Conservation (phyloP, 2,113 vertebrate species). For the Stictonetta naevosa region DNA sequence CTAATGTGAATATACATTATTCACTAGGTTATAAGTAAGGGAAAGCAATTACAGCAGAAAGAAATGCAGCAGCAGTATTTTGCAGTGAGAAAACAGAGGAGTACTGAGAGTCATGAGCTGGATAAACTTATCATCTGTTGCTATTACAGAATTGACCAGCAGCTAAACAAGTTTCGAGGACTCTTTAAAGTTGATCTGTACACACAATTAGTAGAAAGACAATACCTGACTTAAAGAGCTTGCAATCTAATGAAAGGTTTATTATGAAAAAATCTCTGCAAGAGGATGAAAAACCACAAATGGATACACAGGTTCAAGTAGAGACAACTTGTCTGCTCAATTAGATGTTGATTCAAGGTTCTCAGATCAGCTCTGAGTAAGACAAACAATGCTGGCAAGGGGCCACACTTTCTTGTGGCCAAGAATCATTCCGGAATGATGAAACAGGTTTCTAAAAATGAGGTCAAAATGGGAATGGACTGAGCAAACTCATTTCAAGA, state of each 20-base stretch:
- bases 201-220: constrained; percentile 23
- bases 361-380: constrained; percentile 11
- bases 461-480: constrained; percentile 5
- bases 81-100: neutral
- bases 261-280: constrained; percentile 8
- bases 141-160: constrained; percentile 24
- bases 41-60: constrained; percentile 62
- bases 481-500: neutral
- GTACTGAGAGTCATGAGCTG: constrained; percentile 1
- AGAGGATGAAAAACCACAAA: constrained; percentile 52
- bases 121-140: constrained; percentile 22
- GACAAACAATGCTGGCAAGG: constrained; percentile 19
- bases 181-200: constrained; percentile 37
- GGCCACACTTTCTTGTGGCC: constrained; percentile 4
- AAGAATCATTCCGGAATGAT: neutral
- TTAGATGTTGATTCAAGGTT: constrained; percentile 54
- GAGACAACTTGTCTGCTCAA: constrained; percentile 67
- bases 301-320: constrained; percentile 40
- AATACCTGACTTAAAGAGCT: constrained; percentile 46
- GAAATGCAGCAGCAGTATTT: neutral
- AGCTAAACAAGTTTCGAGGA: constrained; percentile 26
- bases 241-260: constrained; percentile 51
- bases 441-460: constrained; percentile 8
- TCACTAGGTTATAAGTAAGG: constrained; percentile 62
- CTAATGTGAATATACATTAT: constrained; percentile 72